Evolutionary conservation across 2,888 invertebrate genomes (phyloP), one percentile per base, ranked within the genome.

Genomic region (Rosalia funebris): DNA sequence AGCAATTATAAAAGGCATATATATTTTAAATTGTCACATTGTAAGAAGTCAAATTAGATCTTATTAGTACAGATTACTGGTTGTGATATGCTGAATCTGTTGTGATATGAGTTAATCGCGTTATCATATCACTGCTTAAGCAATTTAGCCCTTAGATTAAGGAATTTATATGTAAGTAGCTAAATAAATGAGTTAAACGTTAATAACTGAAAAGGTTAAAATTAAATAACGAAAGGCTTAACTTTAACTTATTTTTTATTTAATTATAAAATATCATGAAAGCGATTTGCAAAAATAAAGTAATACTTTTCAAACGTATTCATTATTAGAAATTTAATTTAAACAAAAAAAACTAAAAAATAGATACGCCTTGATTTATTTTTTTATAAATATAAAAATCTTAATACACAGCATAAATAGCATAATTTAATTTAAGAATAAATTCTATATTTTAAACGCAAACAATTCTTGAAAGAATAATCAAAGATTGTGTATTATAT

Each of bases 21-120:
- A 5, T 25, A 25, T 3, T 9, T 25, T 5, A 25, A 9, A 9
- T 3, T 25, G 9, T 25, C 14, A 34, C 17, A 17, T 15, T 17
- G 14, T 5, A 46, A n/a, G n/a, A 34, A 19, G 34, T 47, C 19
- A 17, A 48, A 19, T 12, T 10, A 44, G 36, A 32, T 48, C 25
- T 50, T 25, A 39, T 14, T 48, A 37, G 39, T 16, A 41, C 12
- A 32, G 3, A 32, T 42, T 56, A 37, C 32, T 47, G 56, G 56
- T 56, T 56, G 56, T 56, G 56, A 56, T 56, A 45, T 25, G 39
- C 46, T 46, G 25, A 56, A 46, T 37, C 32, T 45, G 20, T 14
- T 20, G 56, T 56, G 56, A 56, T 56, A 56, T 46, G 31, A 17
- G 42, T 53, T 50, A 50, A 50, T 50, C 25, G 37, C 19, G 34